These are phyloP conservation scores for Enteromius mattozi DNA, from an alignment of 2,797 vertebrate species.

Conservation along the genomic window DNA sequence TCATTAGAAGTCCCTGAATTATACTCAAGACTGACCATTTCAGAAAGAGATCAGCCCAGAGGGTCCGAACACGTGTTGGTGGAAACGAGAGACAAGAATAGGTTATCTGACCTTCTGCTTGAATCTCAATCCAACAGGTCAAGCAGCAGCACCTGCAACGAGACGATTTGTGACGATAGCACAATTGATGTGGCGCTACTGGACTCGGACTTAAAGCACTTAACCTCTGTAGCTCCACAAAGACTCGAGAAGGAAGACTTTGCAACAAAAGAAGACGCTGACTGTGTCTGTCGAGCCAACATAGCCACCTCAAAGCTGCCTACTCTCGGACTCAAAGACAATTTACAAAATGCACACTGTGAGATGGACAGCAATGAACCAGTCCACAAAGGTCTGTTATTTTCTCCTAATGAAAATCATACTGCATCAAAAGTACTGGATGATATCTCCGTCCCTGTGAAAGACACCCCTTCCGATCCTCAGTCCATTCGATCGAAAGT, in stretches of 20 bases:
- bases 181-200: slow-evolving; percentile 29
- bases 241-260: slow-evolving; percentile 59
- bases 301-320: slow-evolving; percentile 63
- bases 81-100: slow-evolving; percentile 53
- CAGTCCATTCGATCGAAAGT: slow-evolving; percentile 75
- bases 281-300: slow-evolving; percentile 56
- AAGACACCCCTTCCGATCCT: slow-evolving; percentile 65
- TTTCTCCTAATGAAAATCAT: slow-evolving; percentile 57
- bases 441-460: slow-evolving; percentile 69
- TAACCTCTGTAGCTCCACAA: slow-evolving; percentile 52
- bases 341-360: slow-evolving; percentile 61
- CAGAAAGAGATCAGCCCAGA: slow-evolving; percentile 67
- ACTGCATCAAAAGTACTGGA: slow-evolving; percentile 58
- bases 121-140: slow-evolving; percentile 58
- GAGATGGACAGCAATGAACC: slow-evolving; percentile 64
- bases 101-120: slow-evolving; percentile 37
- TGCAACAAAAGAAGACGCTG: slow-evolving; percentile 51
- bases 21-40: slow-evolving; percentile 69
- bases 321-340: slow-evolving; percentile 64
- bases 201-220: slow-evolving; percentile 60
- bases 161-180: slow-evolving; percentile 58
- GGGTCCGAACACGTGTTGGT: slow-evolving; percentile 58
- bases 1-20: slow-evolving; percentile 71
- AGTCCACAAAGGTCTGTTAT: slow-evolving; percentile 66
- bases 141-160: slow-evolving; percentile 58